Evolutionary conservation across 2,888 invertebrate genomes (phyloP), one percentile per base, ranked within the genome.

Genomic region (Sesia bembeciformis): DNA sequence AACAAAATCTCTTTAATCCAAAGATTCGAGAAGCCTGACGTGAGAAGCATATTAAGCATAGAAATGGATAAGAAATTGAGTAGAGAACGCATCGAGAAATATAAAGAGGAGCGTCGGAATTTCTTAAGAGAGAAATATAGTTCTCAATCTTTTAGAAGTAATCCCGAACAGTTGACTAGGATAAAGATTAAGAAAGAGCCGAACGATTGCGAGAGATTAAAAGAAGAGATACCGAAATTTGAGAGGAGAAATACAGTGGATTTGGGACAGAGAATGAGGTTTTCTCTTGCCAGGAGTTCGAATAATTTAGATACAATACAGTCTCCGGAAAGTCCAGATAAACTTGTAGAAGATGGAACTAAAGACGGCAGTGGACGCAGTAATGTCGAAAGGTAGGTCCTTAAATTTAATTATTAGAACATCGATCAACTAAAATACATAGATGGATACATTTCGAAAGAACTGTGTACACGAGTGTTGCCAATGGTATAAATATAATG

Each of bases 31-130:
- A 70, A 73, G 53, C 74, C 78, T 0, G 84, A 87, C 1, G 61
- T 85, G 0, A 86, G 82, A 51, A 78, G 66, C 4, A 52, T 86
- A 0, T 86, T 88, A 55, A 81, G 68, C 0, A 66, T 84, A 52
- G 90, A 90, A 39, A 81, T 91, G 0, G 85, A 92, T 4, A 91
- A 91, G 55, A 92, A 94, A 58, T 72, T 93, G 39, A 94, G 94
- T 66, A 87, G 97, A 52, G 96, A 97, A 71, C 84, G 97, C 51
- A 96, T 97, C 61, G 96, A 97, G 78, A 94, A 95, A 74, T 97
- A 97, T 75, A 97, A 97, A 82, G 96, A 97, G 72, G 97, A 97
- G 72, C 87, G 97, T n/a, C 90, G 97, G 53, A 94, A 93, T 63
- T 95, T 96, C 68, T 81, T 97, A 7, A 91, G 96, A 51, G 96